Conservation (phyloP, 2,797 vertebrate genomes). For the Rhadinocentrus ornatus region DNA sequence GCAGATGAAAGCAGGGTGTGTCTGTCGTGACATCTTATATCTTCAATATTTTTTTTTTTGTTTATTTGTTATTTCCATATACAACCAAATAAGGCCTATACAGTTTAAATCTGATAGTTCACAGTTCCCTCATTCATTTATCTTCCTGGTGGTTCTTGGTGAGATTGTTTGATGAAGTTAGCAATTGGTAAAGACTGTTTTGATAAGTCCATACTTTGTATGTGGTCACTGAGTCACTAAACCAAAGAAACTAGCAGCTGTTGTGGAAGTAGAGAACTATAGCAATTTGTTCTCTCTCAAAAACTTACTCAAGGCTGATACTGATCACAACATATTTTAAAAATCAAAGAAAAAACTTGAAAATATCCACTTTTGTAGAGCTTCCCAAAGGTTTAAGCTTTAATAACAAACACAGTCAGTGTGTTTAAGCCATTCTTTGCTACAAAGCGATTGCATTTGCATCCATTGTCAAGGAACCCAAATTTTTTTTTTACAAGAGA, state of each 20-base stretch:
- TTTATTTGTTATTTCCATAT: neutral
- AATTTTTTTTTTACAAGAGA: constrained; percentile 21
- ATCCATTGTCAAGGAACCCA: constrained; percentile 10
- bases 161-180: constrained; percentile 33
- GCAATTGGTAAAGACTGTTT: constrained; percentile 51
- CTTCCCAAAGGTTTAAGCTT: constrained; percentile 17
- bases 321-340: constrained; percentile 3
- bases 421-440: constrained; percentile 13
- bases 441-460: neutral
- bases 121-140: constrained; percentile 13
- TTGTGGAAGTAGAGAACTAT: constrained; percentile 29
- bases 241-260: constrained; percentile 40
- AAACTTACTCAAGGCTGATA: neutral
- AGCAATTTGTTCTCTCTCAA: constrained; percentile 21
- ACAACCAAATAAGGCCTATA: neutral
- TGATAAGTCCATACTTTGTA: constrained; percentile 47
- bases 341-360: constrained; percentile 20
- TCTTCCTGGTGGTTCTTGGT: constrained; percentile 38
- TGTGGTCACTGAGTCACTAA: constrained; percentile 48
- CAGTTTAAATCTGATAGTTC: constrained; percentile 10
- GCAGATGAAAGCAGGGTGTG: neutral
- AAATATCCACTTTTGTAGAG: constrained; percentile 4
- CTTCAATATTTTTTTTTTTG: neutral
- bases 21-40: neutral
- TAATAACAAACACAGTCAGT: neutral